phyloP scores from a whole-genome alignment of 2,797 vertebrate species.

The Anableps anableps region DNA sequence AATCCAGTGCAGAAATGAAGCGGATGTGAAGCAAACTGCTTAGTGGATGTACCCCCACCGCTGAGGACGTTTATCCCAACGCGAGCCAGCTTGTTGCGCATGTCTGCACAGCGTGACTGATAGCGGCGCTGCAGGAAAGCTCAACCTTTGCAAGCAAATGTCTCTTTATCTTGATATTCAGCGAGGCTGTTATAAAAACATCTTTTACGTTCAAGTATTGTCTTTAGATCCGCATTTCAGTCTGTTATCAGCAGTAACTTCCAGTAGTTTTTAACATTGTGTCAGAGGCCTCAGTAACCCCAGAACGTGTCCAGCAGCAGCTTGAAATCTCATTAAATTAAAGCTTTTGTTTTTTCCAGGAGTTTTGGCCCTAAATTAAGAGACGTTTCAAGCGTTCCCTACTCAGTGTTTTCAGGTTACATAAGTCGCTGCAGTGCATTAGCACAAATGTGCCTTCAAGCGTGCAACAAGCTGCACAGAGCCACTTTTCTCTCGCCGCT shows the following conservation, averaged over 20 bases:
- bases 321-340: not conserved
- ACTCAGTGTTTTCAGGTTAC: conserved; percentile 47
- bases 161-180: not conserved
- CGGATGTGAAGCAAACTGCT: not conserved
- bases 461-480: conserved; percentile 59
- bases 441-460: conserved; percentile 72
- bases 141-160: not conserved
- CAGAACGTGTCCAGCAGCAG: not conserved
- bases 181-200: not conserved
- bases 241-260: not conserved
- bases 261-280: not conserved
- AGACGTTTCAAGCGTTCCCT: not conserved
- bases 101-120: not conserved
- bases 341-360: not conserved
- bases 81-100: not conserved
- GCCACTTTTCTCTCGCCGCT: conserved; percentile 8
- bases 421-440: conserved; percentile 72
- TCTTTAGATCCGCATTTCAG: not conserved
- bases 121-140: not conserved
- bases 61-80: not conserved
- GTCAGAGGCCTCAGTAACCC: conserved; percentile 38
- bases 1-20: not conserved
- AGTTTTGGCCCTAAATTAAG: not conserved
- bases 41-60: not conserved
- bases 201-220: not conserved